Evolutionary conservation across 2,113 vertebrate genomes (phyloP).

Genomic region (Anolis sagrei): DNA sequence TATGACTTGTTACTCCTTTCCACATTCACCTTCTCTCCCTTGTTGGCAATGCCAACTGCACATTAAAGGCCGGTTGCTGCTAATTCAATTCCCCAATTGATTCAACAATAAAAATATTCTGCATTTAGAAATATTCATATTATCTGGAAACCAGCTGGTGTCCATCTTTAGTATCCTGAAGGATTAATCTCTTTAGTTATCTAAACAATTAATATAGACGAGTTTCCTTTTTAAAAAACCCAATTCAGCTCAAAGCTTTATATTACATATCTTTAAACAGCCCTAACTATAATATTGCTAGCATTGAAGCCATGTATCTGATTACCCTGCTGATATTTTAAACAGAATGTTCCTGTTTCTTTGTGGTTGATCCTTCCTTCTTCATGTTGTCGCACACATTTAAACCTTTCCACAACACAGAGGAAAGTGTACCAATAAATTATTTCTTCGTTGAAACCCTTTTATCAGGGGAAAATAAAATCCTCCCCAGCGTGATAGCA

Average conservation of each 20-base stretch:
- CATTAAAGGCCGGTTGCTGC: too few species aligned
- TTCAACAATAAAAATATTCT: too few species aligned
- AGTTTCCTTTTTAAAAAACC: slow-evolving; percentile 35
- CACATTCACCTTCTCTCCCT: not conserved
- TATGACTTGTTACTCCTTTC: not conserved
- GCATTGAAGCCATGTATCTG: slow-evolving; percentile 42
- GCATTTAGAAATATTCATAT: too few species aligned
- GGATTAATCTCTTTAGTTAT: not conserved
- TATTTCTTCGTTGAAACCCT: slow-evolving; percentile 70
- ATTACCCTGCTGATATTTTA: slow-evolving; percentile 61
- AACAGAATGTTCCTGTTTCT: slow-evolving; percentile 54
- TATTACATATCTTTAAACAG: slow-evolving; percentile 30
- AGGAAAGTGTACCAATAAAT: slow-evolving; percentile 68
- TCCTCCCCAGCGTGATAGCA: slow-evolving; percentile 60
- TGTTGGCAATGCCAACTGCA: not conserved
- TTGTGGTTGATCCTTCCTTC: slow-evolving; percentile 41
- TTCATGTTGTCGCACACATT: slow-evolving; percentile 56
- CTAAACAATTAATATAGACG: not conserved
- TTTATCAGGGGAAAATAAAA: slow-evolving; percentile 58
- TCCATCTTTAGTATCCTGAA: not conserved
- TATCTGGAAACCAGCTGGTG: too few species aligned
- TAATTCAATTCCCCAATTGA: too few species aligned
- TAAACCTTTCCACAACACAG: slow-evolving; percentile 70
- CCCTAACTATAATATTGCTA: slow-evolving; percentile 31
- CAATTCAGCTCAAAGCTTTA: slow-evolving; percentile 24